These are phyloP conservation scores for Coregonus sp. DNA, from an alignment of 2,797 vertebrate species.

Conservation along the genomic window DNA sequence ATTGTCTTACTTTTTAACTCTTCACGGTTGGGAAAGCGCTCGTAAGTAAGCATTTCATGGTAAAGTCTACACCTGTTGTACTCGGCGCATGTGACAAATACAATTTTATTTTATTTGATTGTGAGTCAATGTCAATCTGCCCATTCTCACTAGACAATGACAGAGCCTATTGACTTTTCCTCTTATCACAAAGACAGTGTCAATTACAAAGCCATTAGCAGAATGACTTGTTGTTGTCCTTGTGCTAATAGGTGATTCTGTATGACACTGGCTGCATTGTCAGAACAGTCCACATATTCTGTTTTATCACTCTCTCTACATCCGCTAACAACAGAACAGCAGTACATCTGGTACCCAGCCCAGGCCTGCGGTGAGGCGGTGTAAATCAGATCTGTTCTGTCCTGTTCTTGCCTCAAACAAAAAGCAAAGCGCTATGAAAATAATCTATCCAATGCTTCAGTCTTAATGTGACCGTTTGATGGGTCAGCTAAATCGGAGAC, in stretches of 20 bases:
- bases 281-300: conserved; percentile 22
- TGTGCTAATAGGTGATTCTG: neutral
- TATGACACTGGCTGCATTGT: neutral
- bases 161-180: conserved; percentile 9
- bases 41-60: too few species aligned
- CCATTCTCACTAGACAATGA: neutral
- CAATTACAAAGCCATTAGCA: conserved; percentile 4
- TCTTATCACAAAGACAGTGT: conserved; percentile 14
- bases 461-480: conserved; percentile 58
- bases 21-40: too few species aligned
- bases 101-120: too few species aligned
- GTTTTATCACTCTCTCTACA: conserved; percentile 27
- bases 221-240: neutral
- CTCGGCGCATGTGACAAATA: too few species aligned
- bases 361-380: neutral
- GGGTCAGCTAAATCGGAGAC: conserved; percentile 70
- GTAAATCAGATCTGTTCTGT: conserved; percentile 10
- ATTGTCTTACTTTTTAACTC: too few species aligned
- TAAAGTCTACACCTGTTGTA: too few species aligned
- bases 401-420: neutral
- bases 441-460: conserved; percentile 17
- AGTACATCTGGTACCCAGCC: neutral
- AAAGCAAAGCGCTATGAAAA: neutral
- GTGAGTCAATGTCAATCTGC: neutral
- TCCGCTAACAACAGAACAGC: conserved; percentile 3